phyloP scores from a whole-genome alignment of 2,113 vertebrate species.

The Paraplagusia blochii region DNA sequence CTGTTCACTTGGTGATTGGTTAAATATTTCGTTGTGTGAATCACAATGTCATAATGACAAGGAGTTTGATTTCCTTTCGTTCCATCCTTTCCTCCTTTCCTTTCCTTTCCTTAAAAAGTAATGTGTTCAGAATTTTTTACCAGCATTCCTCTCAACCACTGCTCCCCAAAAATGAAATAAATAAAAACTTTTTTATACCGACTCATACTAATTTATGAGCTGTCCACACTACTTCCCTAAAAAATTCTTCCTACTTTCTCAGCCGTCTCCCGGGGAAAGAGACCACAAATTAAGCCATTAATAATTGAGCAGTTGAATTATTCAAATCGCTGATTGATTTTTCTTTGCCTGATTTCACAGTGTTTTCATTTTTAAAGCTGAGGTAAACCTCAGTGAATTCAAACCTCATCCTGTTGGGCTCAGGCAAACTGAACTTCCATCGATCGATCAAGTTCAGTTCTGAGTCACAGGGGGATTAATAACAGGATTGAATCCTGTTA shows the following conservation, averaged over 20 bases:
- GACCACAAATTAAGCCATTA: background rate
- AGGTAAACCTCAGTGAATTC: background rate
- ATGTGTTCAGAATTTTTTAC: too few relatives aligned
- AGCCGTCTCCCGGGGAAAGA: background rate
- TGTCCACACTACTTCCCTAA: background rate
- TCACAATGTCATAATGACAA: too few relatives aligned
- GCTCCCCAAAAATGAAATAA: background rate
- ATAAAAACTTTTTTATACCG: background rate
- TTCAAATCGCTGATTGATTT: conserved; percentile 7
- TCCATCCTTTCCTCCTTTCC: too few relatives aligned
- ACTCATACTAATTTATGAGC: background rate
- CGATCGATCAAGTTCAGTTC: too few relatives aligned
- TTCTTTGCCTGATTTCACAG: background rate
- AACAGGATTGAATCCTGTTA: too few relatives aligned
- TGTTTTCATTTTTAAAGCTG: background rate
- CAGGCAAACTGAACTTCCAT: too few relatives aligned
- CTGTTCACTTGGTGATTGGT: too few relatives aligned
- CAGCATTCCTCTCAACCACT: background rate
- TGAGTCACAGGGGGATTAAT: too few relatives aligned
- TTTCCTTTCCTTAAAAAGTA: too few relatives aligned
- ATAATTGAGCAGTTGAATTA: conserved; percentile 9
- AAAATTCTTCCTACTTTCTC: background rate
- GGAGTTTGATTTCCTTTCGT: too few relatives aligned
- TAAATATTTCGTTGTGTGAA: too few relatives aligned
- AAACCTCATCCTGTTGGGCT: background rate